A percentile compares a stretch with the other conserved stretches of the same genome.
These are phyloP conservation scores for Cherax quadricarinatus DNA, from an alignment of 1,140 invertebrate species.

Conservation along the genomic window DNA sequence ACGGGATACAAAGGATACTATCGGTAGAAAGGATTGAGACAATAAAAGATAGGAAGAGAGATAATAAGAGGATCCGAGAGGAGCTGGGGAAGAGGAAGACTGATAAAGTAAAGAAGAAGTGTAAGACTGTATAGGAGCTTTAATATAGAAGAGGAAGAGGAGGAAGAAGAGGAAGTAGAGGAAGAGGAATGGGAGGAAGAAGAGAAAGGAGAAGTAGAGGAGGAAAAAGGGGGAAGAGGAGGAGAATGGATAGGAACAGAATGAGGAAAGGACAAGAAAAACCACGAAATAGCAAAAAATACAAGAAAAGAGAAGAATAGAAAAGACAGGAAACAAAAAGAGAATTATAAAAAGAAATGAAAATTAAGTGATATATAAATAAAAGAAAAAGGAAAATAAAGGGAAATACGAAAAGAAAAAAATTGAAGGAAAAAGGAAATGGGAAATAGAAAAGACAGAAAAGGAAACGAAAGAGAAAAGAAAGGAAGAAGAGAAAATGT, in stretches of 20 bases:
- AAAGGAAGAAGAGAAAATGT: background rate
- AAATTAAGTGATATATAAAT: background rate
- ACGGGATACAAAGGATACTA: too few relatives aligned
- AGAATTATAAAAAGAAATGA: background rate
- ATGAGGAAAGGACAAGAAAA: background rate
- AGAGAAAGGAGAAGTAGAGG: too few relatives aligned
- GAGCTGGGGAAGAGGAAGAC: background rate
- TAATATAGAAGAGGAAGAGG: background rate
- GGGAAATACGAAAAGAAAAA: too few relatives aligned
- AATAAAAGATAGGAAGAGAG: constrained; percentile 1
- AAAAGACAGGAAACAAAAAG: background rate
- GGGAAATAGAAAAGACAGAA: too few relatives aligned
- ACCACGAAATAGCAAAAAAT: background rate
- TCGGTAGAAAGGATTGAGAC: too few relatives aligned
- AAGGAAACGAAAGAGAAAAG: background rate
- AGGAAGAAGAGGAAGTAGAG: background rate
- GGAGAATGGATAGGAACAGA: background rate
- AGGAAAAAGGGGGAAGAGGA: background rate
- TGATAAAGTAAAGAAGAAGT: background rate
- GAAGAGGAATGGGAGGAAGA: background rate
- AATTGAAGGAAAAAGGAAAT: too few relatives aligned
- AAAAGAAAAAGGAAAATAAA: background rate
- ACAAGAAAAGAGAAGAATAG: too few relatives aligned
- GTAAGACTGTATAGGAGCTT: background rate
- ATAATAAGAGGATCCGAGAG: background rate